phyloP scores from a whole-genome alignment of 2,113 vertebrate genomes.

The Tragelaphus strepsiceros region DNA sequence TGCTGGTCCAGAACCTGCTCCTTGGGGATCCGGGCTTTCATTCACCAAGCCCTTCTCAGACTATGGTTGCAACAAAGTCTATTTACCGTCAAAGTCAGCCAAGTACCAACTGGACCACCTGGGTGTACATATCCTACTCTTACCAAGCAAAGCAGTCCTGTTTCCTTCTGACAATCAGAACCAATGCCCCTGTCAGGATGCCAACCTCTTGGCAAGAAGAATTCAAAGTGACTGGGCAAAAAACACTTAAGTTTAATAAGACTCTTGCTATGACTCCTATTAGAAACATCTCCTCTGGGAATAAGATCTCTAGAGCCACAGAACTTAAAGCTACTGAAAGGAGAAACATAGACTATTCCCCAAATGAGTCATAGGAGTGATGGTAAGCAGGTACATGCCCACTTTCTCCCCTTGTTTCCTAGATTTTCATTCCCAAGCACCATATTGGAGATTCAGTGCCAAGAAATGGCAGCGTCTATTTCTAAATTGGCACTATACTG shows the following conservation, averaged over 20 bases:
- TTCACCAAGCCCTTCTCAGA: not conserved
- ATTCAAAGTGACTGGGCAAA: not conserved
- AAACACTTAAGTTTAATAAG: not conserved
- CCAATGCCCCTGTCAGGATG: not conserved
- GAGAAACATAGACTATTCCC: not conserved
- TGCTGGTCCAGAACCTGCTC: no score
- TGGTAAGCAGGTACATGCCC: not conserved
- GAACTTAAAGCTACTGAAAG: not conserved
- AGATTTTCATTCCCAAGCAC: not conserved
- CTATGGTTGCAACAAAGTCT: not conserved
- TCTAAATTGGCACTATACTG: not conserved
- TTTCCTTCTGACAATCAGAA: not conserved
- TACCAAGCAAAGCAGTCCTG: not conserved
- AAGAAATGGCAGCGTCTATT: not conserved
- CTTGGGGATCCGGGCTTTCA: not conserved
- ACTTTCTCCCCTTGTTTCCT: not conserved
- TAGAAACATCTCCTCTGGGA: not conserved
- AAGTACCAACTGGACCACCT: not conserved
- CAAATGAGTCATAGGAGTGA: not conserved
- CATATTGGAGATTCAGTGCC: not conserved
- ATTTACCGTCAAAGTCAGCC: not conserved
- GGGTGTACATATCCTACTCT: accelerated
- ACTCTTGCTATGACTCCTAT: not conserved
- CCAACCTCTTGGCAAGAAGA: not conserved
- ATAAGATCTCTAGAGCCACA: not conserved